Percentiles rank a stretch among this genome's conserved stretches.
Evolutionary conservation across 2,797 vertebrate genomes (phyloP).

Genomic region (Leuciscus waleckii): DNA sequence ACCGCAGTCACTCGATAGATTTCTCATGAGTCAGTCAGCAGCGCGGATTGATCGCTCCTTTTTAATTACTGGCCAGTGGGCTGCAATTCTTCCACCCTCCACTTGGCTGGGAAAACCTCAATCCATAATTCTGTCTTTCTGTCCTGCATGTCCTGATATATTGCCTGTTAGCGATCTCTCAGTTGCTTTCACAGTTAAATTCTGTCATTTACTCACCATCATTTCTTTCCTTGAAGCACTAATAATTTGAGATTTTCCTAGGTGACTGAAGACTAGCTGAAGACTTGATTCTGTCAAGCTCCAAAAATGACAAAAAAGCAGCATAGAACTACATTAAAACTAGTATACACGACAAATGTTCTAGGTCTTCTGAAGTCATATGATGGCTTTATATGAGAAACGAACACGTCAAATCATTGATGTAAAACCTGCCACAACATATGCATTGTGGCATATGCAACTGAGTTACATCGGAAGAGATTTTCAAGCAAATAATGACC

Average conservation of each 20-base stretch:
- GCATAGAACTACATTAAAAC: not conserved
- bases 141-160: conserved; percentile 8
- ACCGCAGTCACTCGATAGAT: conserved; percentile 79
- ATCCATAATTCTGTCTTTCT: conserved; percentile 27
- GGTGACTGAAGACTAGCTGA: not conserved
- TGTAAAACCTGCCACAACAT: not conserved
- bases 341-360: not conserved
- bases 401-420: not conserved
- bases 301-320: not conserved
- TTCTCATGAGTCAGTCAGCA: conserved; percentile 81
- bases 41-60: conserved; percentile 80
- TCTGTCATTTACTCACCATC: too few species aligned
- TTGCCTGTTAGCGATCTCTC: not conserved
- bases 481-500: not conserved
- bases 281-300: not conserved
- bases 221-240: not conserved
- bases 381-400: not conserved
- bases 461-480: not conserved
- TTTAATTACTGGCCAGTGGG: conserved; percentile 81
- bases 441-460: not conserved
- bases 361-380: not conserved
- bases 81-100: conserved; percentile 66
- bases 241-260: not conserved
- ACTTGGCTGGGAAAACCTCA: conserved; percentile 25
- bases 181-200: not conserved